phyloP scores from a whole-genome alignment of 53 echinoderm and acorn worm genomes.

The Temnopleurus reevesii region DNA sequence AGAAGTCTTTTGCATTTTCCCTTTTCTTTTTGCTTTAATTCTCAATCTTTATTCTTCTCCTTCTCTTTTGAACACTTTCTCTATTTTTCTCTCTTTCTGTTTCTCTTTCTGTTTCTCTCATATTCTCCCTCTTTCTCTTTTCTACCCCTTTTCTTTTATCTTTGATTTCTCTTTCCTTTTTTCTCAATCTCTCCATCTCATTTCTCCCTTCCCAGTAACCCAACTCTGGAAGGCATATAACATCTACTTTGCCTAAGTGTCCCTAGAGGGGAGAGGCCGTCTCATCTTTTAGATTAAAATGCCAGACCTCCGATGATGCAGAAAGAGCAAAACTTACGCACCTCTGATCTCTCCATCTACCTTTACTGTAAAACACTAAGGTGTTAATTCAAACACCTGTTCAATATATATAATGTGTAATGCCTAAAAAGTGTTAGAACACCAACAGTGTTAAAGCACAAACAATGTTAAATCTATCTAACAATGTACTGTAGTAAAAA shows the following conservation, averaged over 20 bases:
- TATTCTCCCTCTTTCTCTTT: not conserved
- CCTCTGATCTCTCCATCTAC: too few species aligned
- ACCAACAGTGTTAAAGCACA: too few species aligned
- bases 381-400: too few species aligned
- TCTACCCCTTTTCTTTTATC: not conserved
- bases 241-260: conserved; percentile 60
- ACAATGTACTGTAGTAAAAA: too few species aligned
- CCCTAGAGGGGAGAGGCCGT: conserved; percentile 37
- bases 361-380: too few species aligned
- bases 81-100: not conserved
- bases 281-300: conserved; percentile 56
- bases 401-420: too few species aligned
- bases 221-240: conserved; percentile 35
- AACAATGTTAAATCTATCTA: too few species aligned
- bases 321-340: conserved; percentile 23
- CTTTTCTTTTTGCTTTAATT: not conserved
- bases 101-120: not conserved
- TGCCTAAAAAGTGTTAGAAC: too few species aligned
- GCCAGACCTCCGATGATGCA: conserved; percentile 16
- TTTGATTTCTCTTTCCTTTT: not conserved
- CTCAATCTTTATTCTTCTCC: not conserved
- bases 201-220: not conserved
- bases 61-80: not conserved
- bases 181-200: not conserved
- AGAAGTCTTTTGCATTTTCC: not conserved